These are phyloP conservation scores for Clarias macrocephalus DNA, from an alignment of 2,113 vertebrate genomes.

Conservation along the genomic window DNA sequence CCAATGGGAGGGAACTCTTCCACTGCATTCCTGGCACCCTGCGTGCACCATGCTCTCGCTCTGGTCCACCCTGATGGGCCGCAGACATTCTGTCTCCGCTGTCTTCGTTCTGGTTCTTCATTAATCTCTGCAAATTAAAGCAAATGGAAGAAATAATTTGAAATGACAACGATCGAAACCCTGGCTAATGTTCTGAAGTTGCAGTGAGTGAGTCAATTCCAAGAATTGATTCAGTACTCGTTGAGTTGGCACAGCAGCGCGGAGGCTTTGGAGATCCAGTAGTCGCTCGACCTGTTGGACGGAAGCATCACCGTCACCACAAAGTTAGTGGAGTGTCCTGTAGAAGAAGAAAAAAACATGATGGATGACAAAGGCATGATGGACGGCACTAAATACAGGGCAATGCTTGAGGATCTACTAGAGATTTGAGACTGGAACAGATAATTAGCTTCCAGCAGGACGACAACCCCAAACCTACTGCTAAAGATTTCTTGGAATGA, in stretches of 20 bases:
- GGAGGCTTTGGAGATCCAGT: slow-evolving; percentile 79
- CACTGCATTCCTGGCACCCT: neutral
- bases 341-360: neutral
- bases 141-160: too few relatives aligned
- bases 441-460: too few relatives aligned
- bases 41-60: neutral
- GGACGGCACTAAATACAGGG: too few relatives aligned
- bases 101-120: neutral
- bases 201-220: too few relatives aligned
- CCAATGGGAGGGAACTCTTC: slow-evolving; percentile 15
- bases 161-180: neutral
- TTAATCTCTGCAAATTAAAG: neutral
- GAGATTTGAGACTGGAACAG: too few relatives aligned
- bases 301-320: slow-evolving; percentile 76
- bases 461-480: too few relatives aligned
- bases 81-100: slow-evolving; percentile 12
- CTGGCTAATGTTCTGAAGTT: too few relatives aligned
- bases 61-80: neutral
- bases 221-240: slow-evolving; percentile 56
- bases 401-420: too few relatives aligned
- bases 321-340: slow-evolving; percentile 80
- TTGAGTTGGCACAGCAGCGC: slow-evolving; percentile 77
- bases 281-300: slow-evolving; percentile 72
- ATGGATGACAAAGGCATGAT: too few relatives aligned
- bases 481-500: too few relatives aligned